Evolutionary conservation across 2,113 vertebrate species (phyloP), one percentile per base, ranked within the genome.

Genomic region (Microcebus jonahi): DNA sequence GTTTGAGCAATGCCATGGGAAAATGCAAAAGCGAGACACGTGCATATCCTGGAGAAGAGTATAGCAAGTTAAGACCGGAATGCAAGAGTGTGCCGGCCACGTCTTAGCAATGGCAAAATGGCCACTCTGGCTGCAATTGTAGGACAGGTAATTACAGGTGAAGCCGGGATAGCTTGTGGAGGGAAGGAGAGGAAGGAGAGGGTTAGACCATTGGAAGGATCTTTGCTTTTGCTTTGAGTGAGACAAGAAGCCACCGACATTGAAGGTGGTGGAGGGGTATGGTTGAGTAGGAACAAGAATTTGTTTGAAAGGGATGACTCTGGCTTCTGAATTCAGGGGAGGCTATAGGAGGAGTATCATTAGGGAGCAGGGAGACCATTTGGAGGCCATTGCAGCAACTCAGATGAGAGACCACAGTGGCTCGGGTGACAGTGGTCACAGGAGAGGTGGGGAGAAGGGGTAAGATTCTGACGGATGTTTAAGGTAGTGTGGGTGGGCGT

Each of bases 251-350:
- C 68, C 70, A 20, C 8, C 80, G 31, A 27, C 8, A 31, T 27
- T 48, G 73, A 48, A 76, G 31, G 25, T 27, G 8, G 14, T 55
- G 53, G 17, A 18, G 53, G 53, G 34, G 57, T 20, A 45, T 50
- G 45, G 27, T 36, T 90, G 55, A 92, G 31, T 17, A 84, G 67
- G 48, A 96, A 18, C 48, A 17, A 36, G 34, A 53, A 20, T 67
- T 84, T 91, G 17, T 77, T 71, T 89, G 45, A 8, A 91, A 93
- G 93, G 53, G 29, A 36, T 61, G 45, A 45, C n/a, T 70, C 34
- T 67, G 79, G 53, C 73, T 96, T 84, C 20, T 95, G 95, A 81
- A 42, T 84, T 76, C 71, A 65, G 55, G 25, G 39, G 67, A 84
- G 12, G 68, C 25, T 77, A 3, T 25, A 20, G 29, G 61, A 76